Evolutionary conservation across 2,797 vertebrate genomes (phyloP).

Genomic region (Enteromius afrohamiltoni): DNA sequence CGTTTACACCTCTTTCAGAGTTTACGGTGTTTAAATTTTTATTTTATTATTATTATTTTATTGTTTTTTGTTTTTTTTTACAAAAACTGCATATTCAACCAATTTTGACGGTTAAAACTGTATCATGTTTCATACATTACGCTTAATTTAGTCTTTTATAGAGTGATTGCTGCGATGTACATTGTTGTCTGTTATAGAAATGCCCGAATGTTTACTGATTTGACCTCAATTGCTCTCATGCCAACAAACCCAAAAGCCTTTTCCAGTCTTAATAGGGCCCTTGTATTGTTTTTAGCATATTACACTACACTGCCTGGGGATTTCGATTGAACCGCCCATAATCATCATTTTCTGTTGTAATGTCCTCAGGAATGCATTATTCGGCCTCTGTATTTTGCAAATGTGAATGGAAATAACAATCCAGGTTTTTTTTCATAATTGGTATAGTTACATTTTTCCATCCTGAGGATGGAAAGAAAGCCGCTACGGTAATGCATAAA

Average conservation of each 20-base stretch:
- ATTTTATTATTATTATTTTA: too few species aligned
- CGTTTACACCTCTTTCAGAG: slow-evolving; percentile 32
- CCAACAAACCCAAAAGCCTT: neutral
- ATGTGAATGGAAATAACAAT: slow-evolving; percentile 15
- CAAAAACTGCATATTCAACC: neutral
- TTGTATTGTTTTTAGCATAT: slow-evolving; percentile 5
- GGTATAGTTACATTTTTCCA: slow-evolving; percentile 52
- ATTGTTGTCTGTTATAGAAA: slow-evolving; percentile 1
- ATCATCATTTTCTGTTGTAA: slow-evolving; percentile 9
- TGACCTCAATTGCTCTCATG: neutral
- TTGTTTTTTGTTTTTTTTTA: neutral
- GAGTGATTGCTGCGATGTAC: slow-evolving; percentile 8
- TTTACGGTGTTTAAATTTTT: slow-evolving; percentile 42
- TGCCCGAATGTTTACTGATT: neutral
- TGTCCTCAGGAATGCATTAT: slow-evolving; percentile 41
- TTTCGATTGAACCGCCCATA: slow-evolving; percentile 26
- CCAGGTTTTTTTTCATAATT: slow-evolving; percentile 26
- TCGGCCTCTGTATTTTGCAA: slow-evolving; percentile 17
- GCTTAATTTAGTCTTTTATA: slow-evolving; percentile 12
- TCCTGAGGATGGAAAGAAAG: slow-evolving; percentile 58
- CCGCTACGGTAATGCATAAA: slow-evolving; percentile 20
- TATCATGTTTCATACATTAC: neutral
- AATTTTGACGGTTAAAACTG: neutral
- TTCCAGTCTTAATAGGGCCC: slow-evolving; percentile 11
- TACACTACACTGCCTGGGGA: slow-evolving; percentile 5